Evolutionary conservation across 2,888 invertebrate genomes (phyloP), one percentile per base, ranked within the genome.

Genomic region (Latrodectus elegans): DNA sequence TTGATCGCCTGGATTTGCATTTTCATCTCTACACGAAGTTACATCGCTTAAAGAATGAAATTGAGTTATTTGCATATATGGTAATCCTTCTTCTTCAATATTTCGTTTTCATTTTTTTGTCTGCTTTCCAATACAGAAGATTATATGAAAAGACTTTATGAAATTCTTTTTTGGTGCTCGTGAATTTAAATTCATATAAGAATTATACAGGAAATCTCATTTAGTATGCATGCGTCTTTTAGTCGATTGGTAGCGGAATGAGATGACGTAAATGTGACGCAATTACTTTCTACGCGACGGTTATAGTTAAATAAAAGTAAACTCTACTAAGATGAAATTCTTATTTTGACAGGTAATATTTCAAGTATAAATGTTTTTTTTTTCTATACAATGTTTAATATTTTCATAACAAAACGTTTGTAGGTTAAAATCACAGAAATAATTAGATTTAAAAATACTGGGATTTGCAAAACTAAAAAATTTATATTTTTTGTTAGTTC

Each of bases 151-250:
- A 38, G 38, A 38, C 38, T 38, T 38, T 38, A 38, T 38, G 38
- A 38, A 38, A 38, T 38, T 38, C 38, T 38, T 38, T 38, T 12
- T 38, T 71, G 26, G 71, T 71, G 49, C 51, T 22, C 26, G 49
- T 52, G 72, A 80, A 72, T 80, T 80, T 80, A 80, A 80, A 80
- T 80, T 80, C 80, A 80, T 80, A 80, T 80, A 55, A 72, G 72
- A 72, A 72, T 73, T 80, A 80, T 72, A 60, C 72, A 22, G 8
- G 38, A 22, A 80, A 72, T 64, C 80, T 22, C 51, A 72, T 80
- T 72, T 65, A 51, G 72, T 22, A 71, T 72, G 64, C 64, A 80
- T 53, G 53, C 11, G 52, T 14, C 53, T 15, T 51, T 26, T 8
- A 52, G 51, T 26, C 72, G 22, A 72, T 72, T 72, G 72, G 72